These are phyloP conservation scores for Bradypus variegatus DNA, from an alignment of 2,797 vertebrate species.

Conservation along the genomic window DNA sequence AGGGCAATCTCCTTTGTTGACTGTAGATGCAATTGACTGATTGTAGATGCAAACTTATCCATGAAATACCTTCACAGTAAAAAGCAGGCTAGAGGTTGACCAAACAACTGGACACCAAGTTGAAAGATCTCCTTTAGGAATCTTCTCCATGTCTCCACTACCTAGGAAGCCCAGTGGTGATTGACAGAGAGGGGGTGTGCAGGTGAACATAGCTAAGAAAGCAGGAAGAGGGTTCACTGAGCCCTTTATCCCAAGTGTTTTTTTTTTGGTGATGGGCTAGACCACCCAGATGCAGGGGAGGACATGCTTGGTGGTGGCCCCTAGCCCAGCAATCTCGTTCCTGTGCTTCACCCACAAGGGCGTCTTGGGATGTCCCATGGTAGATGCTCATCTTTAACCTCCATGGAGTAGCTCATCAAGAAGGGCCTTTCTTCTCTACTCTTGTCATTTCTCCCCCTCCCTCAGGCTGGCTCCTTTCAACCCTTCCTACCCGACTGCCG, in stretches of 20 bases:
- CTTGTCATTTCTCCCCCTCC: background rate
- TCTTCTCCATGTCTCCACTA: too few species aligned
- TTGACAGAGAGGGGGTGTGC: background rate
- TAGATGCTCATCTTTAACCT: background rate
- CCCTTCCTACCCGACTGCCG: background rate
- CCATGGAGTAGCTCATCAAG: background rate
- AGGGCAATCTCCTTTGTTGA: too few species aligned
- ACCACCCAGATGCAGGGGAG: background rate
- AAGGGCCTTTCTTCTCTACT: background rate
- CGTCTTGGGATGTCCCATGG: background rate
- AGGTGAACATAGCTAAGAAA: background rate
- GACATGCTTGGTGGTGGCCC: background rate
- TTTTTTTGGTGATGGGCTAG: too few species aligned
- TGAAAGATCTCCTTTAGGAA: background rate
- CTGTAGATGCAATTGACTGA: too few species aligned
- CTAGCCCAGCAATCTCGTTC: background rate
- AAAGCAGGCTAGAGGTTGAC: too few species aligned
- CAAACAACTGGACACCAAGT: too few species aligned
- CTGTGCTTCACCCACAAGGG: background rate
- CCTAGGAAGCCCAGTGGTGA: background rate
- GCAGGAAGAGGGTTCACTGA: background rate
- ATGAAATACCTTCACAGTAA: too few species aligned
- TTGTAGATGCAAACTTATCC: too few species aligned
- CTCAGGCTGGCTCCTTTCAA: background rate
- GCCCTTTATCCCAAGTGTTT: background rate